phyloP scores from a whole-genome alignment of 1,140 invertebrate species.

The Littorina saxatilis region DNA sequence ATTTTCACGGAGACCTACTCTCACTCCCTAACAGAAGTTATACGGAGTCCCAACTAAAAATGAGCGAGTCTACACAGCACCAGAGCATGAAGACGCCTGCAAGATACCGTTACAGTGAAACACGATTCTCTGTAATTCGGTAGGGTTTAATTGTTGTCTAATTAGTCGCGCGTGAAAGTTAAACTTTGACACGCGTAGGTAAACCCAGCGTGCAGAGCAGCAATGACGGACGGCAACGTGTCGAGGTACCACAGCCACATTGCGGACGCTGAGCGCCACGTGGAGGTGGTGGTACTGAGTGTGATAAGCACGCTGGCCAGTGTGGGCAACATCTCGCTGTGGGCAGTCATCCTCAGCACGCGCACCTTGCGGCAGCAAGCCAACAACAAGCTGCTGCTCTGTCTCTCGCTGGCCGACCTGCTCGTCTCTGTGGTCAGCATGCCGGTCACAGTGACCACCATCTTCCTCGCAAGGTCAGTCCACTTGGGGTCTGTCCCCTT shows the following conservation, averaged over 20 bases:
- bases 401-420: slow-evolving; percentile 56
- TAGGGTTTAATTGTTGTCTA: too few relatives aligned
- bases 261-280: slow-evolving; percentile 38
- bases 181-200: too few relatives aligned
- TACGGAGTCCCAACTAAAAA: too few relatives aligned
- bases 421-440: slow-evolving; percentile 61
- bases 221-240: neutral
- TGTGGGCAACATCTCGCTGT: slow-evolving; percentile 54
- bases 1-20: too few relatives aligned
- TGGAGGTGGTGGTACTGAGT: slow-evolving; percentile 48
- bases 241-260: neutral
- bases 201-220: too few relatives aligned
- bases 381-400: slow-evolving; percentile 57
- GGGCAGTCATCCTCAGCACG: slow-evolving; percentile 59
- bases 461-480: slow-evolving; percentile 51
- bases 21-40: too few relatives aligned
- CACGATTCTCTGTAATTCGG: too few relatives aligned
- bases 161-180: too few relatives aligned
- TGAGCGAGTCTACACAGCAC: too few relatives aligned
- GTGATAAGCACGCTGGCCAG: slow-evolving; percentile 49
- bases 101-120: too few relatives aligned
- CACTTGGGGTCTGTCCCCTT: too few relatives aligned
- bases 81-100: too few relatives aligned
- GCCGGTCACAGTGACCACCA: slow-evolving; percentile 59
- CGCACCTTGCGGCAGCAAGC: slow-evolving; percentile 46